Evolutionary conservation across 2,797 vertebrate genomes (phyloP), one percentile per base, ranked within the genome.

Genomic region (Serranus cabrilla): DNA sequence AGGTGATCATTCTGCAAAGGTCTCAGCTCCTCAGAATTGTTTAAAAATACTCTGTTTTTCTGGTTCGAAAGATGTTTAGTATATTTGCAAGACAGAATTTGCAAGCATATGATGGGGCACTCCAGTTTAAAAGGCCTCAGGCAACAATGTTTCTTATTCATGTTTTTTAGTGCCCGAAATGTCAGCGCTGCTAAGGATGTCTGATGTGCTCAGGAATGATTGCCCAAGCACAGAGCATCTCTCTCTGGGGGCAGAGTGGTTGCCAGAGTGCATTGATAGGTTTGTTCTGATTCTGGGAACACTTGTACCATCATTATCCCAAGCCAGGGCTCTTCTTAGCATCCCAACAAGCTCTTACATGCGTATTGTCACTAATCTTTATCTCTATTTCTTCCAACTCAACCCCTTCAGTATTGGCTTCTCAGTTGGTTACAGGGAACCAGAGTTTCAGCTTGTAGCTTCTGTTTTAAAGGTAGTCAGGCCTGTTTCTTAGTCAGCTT

Each of bases 121-220:
- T 21, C 12, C 11, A 11, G 7, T 46, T 16, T 7, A 14, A 60
- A 43, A 75, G 21, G 40, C 52, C 64, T 59, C 40, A 16, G 12
- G 56, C 50, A 78, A 54, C 11, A 31, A 12, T 18, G 27, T 51
- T 49, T 65, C 20, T 59, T 59, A 59, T 46, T 62, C 37, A 49
- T 66, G 42, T 50, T 50, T 46, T 25, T 55, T 11, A 27, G 7
- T 39, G 37, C 16, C 61, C 43, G 9, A 43, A 61, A 27, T 23
- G 43, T 51, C 25, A 55, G n/a, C 43, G 17, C 9, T 45, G 5
- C 47, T 20, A 11, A 43, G 34, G 20, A 52, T 42, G 12, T 27
- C 21, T 66, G 31, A 17, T 63, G 27, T 56, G 52, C 9, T 47
- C 46, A 45, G 20, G 10, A 62, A 42, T 55, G 16, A 27, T 60